These are phyloP conservation scores for Neodiprion fabricii DNA, from an alignment of 1,140 invertebrate genomes.

Conservation along the genomic window DNA sequence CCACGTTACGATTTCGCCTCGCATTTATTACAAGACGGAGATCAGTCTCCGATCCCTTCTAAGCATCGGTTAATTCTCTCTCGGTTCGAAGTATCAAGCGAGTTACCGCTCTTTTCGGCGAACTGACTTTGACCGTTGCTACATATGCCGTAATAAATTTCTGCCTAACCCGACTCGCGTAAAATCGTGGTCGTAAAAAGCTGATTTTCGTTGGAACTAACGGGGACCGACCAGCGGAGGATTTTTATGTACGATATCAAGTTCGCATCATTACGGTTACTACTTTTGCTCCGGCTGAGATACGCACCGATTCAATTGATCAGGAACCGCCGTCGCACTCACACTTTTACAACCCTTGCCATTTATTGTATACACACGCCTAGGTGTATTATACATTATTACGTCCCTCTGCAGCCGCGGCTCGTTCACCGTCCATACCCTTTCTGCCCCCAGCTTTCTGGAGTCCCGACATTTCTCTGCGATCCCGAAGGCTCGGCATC, in stretches of 20 bases:
- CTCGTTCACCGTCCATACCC: not conserved
- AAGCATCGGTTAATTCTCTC: too few species aligned
- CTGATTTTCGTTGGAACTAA: not conserved
- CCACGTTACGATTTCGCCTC: too few species aligned
- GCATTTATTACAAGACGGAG: too few species aligned
- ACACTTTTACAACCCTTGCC: slow-evolving; percentile 4
- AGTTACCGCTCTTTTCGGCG: not conserved
- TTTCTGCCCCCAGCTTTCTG: slow-evolving; percentile 8
- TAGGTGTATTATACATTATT: too few species aligned
- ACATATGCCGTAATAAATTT: too few species aligned
- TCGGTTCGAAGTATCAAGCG: too few species aligned
- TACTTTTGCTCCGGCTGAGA: not conserved
- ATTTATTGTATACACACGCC: too few species aligned
- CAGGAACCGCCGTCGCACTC: not conserved
- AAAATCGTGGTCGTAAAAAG: not conserved
- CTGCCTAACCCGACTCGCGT: not conserved
- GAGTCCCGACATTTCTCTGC: slow-evolving; percentile 17
- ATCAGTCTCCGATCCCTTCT: too few species aligned
- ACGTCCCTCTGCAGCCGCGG: not conserved
- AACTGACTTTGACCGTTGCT: not conserved
- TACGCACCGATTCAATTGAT: slow-evolving; percentile 5
- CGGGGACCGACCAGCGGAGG: not conserved
- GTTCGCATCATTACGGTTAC: slow-evolving; percentile 4
- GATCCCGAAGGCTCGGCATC: slow-evolving; percentile 8
- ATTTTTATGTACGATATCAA: slow-evolving; percentile 1